phyloP scores from a whole-genome alignment of 2,888 invertebrate species.

The Erebia palarica region DNA sequence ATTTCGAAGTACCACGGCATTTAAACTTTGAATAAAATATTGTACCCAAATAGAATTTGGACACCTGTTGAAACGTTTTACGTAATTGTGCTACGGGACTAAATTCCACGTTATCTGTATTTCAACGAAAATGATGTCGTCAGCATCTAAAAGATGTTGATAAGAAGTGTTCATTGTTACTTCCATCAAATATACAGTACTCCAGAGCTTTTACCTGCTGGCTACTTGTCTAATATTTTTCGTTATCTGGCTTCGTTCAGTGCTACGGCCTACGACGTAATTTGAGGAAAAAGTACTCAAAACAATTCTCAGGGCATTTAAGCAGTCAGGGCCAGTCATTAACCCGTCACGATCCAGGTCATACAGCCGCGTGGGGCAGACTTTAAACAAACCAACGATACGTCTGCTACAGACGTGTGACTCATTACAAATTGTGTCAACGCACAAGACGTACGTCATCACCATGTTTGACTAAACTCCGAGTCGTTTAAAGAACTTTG shows the following conservation, averaged over 20 bases:
- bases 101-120: not conserved
- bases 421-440: constrained; percentile 47
- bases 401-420: constrained; percentile 55
- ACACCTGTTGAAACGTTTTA: not conserved
- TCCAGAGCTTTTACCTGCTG: not conserved
- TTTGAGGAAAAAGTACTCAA: constrained; percentile 52
- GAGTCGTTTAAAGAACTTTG: constrained; percentile 36
- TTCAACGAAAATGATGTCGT: not conserved
- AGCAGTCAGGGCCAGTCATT: constrained; percentile 71
- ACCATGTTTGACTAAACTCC: constrained; percentile 35
- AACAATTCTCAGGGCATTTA: constrained; percentile 56
- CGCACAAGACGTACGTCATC: constrained; percentile 34
- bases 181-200: not conserved
- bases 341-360: constrained; percentile 71
- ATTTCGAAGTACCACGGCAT: no score
- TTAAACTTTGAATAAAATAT: not conserved
- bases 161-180: not conserved
- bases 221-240: not conserved
- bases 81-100: constrained; percentile 1
- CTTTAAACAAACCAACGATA: constrained; percentile 56
- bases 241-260: not conserved
- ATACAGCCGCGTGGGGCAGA: constrained; percentile 64
- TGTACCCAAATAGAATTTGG: not conserved
- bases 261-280: not conserved
- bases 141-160: not conserved